These are phyloP conservation scores for Acipenser oxyrinchus DNA, from an alignment of 2,797 vertebrate genomes.

Conservation along the genomic window DNA sequence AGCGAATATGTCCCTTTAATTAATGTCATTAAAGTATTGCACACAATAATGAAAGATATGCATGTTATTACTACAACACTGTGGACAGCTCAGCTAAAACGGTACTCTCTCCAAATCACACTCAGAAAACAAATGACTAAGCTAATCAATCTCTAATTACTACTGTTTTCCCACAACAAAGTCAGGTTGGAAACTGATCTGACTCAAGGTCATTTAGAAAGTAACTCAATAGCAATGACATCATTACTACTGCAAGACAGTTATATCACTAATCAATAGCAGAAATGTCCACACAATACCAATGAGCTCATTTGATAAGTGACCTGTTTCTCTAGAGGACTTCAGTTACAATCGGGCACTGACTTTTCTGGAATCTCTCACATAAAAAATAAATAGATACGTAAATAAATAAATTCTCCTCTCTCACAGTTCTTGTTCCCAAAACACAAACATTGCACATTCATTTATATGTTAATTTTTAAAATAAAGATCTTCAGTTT, in stretches of 20 bases:
- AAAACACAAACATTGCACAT: too few species aligned
- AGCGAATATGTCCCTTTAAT: too few species aligned
- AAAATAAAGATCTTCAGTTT: too few species aligned
- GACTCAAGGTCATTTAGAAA: constrained; percentile 51
- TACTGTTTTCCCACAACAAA: background rate
- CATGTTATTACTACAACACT: too few species aligned
- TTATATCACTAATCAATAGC: constrained; percentile 68
- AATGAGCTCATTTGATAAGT: constrained; percentile 51
- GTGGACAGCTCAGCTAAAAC: too few species aligned
- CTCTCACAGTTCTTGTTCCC: too few species aligned
- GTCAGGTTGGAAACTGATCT: constrained; percentile 20
- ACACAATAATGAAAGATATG: too few species aligned
- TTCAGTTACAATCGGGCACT: constrained; percentile 34
- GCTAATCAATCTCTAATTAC: constrained; percentile 11
- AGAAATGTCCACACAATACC: constrained; percentile 45
- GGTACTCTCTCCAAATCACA: too few species aligned
- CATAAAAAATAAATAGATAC: constrained; percentile 13
- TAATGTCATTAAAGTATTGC: too few species aligned
- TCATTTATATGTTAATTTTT: too few species aligned
- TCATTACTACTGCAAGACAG: constrained; percentile 67
- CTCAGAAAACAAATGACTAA: too few species aligned
- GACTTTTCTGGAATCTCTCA: constrained; percentile 28
- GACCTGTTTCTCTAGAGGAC: constrained; percentile 23
- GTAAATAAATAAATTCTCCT: too few species aligned
- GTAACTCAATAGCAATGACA: constrained; percentile 62